These are phyloP conservation scores for Eupithecia exiguata DNA, from an alignment of 2,888 invertebrate genomes.

Conservation along the genomic window DNA sequence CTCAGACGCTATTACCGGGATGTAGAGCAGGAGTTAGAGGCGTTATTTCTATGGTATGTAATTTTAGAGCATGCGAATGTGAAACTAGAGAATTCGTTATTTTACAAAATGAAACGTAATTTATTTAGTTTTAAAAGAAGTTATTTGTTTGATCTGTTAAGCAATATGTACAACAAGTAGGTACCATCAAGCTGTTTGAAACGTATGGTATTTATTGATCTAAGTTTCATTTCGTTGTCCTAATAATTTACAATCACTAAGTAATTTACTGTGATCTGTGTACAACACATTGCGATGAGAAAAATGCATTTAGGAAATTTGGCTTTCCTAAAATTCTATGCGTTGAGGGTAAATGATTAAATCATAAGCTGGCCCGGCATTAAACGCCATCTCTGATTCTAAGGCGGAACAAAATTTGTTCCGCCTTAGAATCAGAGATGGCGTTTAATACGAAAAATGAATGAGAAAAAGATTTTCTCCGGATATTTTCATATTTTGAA, in stretches of 20 bases:
- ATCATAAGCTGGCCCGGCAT: too few relatives aligned
- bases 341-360: background rate
- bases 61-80: background rate
- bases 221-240: background rate
- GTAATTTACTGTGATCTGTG: background rate
- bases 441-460: too few relatives aligned
- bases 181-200: background rate
- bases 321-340: background rate
- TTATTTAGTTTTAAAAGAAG: too few relatives aligned
- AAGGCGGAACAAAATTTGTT: too few relatives aligned
- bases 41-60: background rate
- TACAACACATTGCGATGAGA: background rate
- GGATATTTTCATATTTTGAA: too few relatives aligned
- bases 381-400: too few relatives aligned
- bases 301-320: too few relatives aligned
- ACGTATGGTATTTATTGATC: background rate
- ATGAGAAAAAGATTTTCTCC: too few relatives aligned
- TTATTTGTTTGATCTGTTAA: too few relatives aligned
- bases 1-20: constrained; percentile 61
- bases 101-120: background rate
- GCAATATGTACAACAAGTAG: background rate
- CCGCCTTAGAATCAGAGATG: too few relatives aligned
- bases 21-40: constrained; percentile 29
- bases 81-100: background rate
- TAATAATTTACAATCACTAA: background rate